Evolutionary conservation across 2,888 invertebrate species (phyloP).

Genomic region (Perdita meconis): DNA sequence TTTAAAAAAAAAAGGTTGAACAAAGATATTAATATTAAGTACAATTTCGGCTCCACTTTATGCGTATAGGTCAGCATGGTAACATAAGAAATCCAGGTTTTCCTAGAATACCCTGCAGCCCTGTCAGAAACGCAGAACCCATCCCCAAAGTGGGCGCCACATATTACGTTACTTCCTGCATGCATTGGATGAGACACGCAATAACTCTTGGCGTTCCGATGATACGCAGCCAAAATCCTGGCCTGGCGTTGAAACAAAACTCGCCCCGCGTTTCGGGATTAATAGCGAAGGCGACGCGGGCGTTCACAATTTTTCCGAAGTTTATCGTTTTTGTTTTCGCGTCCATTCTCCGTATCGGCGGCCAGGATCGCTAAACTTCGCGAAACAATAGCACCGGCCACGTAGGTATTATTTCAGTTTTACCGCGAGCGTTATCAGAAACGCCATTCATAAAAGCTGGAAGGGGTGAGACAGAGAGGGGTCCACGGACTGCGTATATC

Average conservation of each 20-base stretch:
- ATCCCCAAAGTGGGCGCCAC: too few relatives aligned
- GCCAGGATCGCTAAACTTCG: slow-evolving; percentile 49
- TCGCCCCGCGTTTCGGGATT: slow-evolving; percentile 1
- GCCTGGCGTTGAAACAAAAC: neutral
- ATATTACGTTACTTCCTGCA: too few relatives aligned
- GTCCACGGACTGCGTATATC: slow-evolving; percentile 36
- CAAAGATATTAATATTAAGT: too few relatives aligned
- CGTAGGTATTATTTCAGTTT: slow-evolving; percentile 61
- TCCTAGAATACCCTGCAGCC: too few relatives aligned
- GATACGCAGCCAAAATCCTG: neutral
- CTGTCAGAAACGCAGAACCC: too few relatives aligned
- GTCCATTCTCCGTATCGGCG: slow-evolving; percentile 50
- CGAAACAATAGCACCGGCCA: slow-evolving; percentile 56
- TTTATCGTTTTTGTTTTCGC: slow-evolving; percentile 43
- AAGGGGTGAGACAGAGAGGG: too few relatives aligned
- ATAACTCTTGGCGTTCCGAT: neutral
- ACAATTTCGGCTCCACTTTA: too few relatives aligned
- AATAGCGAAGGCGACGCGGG: slow-evolving; percentile 23
- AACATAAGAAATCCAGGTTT: too few relatives aligned
- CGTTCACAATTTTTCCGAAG: slow-evolving; percentile 39
- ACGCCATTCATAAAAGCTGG: slow-evolving; percentile 55
- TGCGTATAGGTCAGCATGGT: too few relatives aligned
- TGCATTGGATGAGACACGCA: neutral
- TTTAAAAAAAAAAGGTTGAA: too few relatives aligned
- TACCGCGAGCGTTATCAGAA: slow-evolving; percentile 56